Evolutionary conservation across 2,113 vertebrate species (phyloP), one percentile per base, ranked within the genome.

Genomic region (Seriola dumerili): DNA sequence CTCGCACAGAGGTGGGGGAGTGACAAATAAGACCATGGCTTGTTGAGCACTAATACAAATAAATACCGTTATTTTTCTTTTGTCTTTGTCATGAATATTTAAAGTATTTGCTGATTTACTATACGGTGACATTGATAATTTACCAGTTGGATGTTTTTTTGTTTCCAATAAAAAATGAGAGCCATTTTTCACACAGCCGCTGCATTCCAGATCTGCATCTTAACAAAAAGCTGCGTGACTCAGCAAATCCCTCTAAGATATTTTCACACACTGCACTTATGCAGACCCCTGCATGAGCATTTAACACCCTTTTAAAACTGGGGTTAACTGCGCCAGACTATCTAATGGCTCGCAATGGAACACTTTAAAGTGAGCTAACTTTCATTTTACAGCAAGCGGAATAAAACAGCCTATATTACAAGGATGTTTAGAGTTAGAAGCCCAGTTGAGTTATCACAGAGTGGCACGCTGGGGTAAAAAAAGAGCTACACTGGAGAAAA

Each of bases 141-240:
- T 52, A 78, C 34, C 34, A 54, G 23, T 13, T 48, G 57, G 67
- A 75, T 80, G 69, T 50, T 17, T 67, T 65, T 50, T 42, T 46
- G n/a, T 59, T 63, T 52, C 25, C 17, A 21, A 42, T 76, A 63
- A 63, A 29, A 61, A 23, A 21, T 57, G 17, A 57, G 54, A 61
- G 66, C 14, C 2, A 59, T 79, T 72, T 76, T 72, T 75, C 61
- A 73, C 54, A 61, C 3, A 46, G 44, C 36, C 8, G 1, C 38
- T 46, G 50, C 29, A 40, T 42, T 71, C 78, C n/a, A 77, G n/a
- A 76, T 64, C 6, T 54, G 59, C 58, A 16, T 84, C 63, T n/a
- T 68, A 79, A 81, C 57, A 75, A 83, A 77, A 61, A 13, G 23
- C 40, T 62, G 32, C 46, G 73, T 80, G 80, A 83, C 71, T 83